phyloP scores from a whole-genome alignment of 2,113 vertebrate genomes.

The Pipra filicauda region DNA sequence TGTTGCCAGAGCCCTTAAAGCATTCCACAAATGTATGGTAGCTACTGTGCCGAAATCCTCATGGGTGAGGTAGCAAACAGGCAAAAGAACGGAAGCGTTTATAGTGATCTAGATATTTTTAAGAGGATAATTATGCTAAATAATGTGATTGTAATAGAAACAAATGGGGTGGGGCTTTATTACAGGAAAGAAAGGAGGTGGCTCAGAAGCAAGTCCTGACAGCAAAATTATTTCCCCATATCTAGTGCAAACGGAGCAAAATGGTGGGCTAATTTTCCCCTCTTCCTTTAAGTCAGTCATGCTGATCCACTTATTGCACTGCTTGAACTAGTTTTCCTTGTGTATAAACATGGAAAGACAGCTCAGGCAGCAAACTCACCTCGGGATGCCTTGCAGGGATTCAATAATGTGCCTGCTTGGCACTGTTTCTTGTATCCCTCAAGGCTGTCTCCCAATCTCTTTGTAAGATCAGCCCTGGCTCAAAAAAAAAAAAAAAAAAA shows the following conservation, averaged over 20 bases:
- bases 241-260: conserved; percentile 45
- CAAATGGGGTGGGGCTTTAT: conserved; percentile 48
- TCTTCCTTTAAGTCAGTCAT: conserved; percentile 43
- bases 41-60: conserved; percentile 21
- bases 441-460: conserved; percentile 75
- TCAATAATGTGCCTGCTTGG: conserved; percentile 65
- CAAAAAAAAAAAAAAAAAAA: conserved; percentile 14
- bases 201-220: conserved; percentile 45
- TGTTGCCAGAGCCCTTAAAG: neutral
- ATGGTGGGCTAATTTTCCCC: conserved; percentile 45
- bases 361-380: conserved; percentile 61
- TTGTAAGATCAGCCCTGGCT: conserved; percentile 64
- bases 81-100: conserved; percentile 24
- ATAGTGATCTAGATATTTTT: conserved; percentile 35
- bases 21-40: neutral
- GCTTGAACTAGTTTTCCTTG: conserved; percentile 64
- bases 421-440: conserved; percentile 71
- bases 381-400: conserved; percentile 68
- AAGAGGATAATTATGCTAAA: conserved; percentile 54
- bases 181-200: conserved; percentile 50
- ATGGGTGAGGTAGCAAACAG: neutral
- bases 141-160: conserved; percentile 41
- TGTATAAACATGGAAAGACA: conserved; percentile 57
- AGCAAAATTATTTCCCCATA: conserved; percentile 60
- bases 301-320: conserved; percentile 54